Conservation (phyloP, 2,888 invertebrate species). For the Colletes collaris region DNA sequence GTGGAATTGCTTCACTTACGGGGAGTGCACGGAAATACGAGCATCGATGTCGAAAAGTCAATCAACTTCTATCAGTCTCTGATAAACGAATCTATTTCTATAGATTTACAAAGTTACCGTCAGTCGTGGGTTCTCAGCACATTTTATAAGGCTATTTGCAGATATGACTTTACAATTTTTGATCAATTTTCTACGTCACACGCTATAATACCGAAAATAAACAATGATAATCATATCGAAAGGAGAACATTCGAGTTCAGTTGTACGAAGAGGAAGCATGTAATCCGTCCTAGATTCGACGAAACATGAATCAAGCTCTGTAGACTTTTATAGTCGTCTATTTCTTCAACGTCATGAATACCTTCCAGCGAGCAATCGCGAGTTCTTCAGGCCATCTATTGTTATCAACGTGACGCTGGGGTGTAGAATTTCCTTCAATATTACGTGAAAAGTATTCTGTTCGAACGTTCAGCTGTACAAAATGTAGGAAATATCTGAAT, state of each 20-base stretch:
- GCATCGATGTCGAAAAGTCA: too few relatives aligned
- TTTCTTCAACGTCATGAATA: background rate
- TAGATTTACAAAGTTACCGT: too few relatives aligned
- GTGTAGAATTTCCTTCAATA: slow-evolving; percentile 22
- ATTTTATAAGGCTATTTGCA: too few relatives aligned
- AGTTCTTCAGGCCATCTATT: slow-evolving; percentile 19
- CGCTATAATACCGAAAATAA: too few relatives aligned
- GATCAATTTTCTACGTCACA: too few relatives aligned
- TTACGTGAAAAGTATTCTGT: slow-evolving; percentile 42
- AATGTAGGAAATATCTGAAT: slow-evolving; percentile 42
- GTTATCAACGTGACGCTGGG: background rate
- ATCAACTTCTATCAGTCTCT: too few relatives aligned
- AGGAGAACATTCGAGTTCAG: background rate
- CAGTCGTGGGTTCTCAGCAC: too few relatives aligned
- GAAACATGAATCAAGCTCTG: background rate
- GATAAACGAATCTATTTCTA: too few relatives aligned
- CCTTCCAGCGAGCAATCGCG: background rate
- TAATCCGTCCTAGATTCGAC: slow-evolving; percentile 1
- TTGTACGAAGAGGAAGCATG: background rate
- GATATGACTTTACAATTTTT: too few relatives aligned
- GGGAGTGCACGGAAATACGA: too few relatives aligned
- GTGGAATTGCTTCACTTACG: too few relatives aligned
- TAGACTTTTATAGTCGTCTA: background rate
- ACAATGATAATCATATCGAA: background rate
- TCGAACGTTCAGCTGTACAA: slow-evolving; percentile 15